phyloP scores from a whole-genome alignment of 1,140 invertebrate species.

The Brachionus rotundiformis region DNA sequence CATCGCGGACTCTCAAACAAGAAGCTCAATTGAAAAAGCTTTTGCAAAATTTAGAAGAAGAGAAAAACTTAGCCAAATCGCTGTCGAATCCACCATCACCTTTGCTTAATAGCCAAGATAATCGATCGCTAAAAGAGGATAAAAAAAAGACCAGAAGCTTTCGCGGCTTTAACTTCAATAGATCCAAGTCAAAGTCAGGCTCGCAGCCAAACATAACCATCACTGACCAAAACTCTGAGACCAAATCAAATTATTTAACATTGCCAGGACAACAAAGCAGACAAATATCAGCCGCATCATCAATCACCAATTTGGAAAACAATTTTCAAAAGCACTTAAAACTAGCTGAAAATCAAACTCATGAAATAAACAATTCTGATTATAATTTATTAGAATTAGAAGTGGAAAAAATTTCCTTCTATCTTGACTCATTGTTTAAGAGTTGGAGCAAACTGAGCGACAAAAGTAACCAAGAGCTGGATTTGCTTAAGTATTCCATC shows the following conservation, averaged over 20 bases:
- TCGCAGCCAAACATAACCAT: conserved; percentile 18
- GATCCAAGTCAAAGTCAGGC: conserved; percentile 1
- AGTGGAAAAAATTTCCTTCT: conserved; percentile 32
- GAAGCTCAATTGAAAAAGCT: conserved; percentile 42
- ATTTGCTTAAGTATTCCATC: neutral
- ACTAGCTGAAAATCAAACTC: neutral
- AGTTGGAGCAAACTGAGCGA: neutral
- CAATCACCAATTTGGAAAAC: neutral
- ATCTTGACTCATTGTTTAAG: neutral
- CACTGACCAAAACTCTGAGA: neutral
- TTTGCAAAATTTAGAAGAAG: neutral
- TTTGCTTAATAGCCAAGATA: neutral
- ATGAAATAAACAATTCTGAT: conserved; percentile 36
- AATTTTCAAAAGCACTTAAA: neutral
- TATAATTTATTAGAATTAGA: neutral
- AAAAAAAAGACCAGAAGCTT: conserved; percentile 42
- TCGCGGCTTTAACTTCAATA: neutral
- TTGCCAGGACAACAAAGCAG: neutral
- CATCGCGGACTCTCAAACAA: conserved; percentile 25
- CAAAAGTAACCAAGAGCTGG: neutral
- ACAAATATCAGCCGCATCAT: conserved; percentile 28
- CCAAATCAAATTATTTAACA: neutral
- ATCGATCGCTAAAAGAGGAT: neutral
- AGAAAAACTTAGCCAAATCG: neutral
- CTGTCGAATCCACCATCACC: neutral